A percentile compares a stretch with the other conserved stretches of the same genome.
Conservation (phyloP, 2,797 vertebrate species). For the Rallus crepitans region DNA sequence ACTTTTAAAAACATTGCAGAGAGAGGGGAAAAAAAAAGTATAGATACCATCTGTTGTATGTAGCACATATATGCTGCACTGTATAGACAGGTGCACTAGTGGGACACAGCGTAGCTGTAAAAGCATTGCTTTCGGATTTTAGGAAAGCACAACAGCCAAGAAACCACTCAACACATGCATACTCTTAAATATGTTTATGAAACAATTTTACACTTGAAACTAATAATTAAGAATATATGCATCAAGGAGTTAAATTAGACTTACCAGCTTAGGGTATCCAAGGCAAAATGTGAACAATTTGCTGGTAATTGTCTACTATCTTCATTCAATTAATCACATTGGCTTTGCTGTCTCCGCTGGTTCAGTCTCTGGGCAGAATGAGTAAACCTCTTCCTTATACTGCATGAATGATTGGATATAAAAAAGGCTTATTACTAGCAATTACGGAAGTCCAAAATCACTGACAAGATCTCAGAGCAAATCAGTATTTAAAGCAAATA, state of each 20-base stretch:
- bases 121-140: neutral
- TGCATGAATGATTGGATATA: slow-evolving; percentile 77
- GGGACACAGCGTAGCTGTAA: neutral
- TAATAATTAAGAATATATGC: neutral
- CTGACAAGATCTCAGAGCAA: slow-evolving; percentile 41
- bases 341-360: slow-evolving; percentile 79
- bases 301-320: slow-evolving; percentile 83
- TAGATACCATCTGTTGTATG: neutral
- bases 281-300: slow-evolving; percentile 77
- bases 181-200: neutral
- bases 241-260: slow-evolving; percentile 68
- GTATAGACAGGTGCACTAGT: neutral
- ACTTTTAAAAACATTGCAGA: neutral
- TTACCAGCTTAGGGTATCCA: slow-evolving; percentile 88
- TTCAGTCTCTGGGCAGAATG: slow-evolving; percentile 86
- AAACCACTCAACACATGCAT: neutral
- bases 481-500: neutral
- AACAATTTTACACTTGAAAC: neutral
- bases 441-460: slow-evolving; percentile 69
- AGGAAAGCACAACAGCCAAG: neutral
- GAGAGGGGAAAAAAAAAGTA: neutral
- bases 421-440: slow-evolving; percentile 69
- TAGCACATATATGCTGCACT: neutral
- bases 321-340: slow-evolving; percentile 85
- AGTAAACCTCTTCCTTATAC: slow-evolving; percentile 78